A percentile compares a stretch with the other conserved stretches of the same genome.
These are phyloP conservation scores for Xiphophorus couchianus DNA, from an alignment of 2,113 vertebrate species.

Conservation along the genomic window DNA sequence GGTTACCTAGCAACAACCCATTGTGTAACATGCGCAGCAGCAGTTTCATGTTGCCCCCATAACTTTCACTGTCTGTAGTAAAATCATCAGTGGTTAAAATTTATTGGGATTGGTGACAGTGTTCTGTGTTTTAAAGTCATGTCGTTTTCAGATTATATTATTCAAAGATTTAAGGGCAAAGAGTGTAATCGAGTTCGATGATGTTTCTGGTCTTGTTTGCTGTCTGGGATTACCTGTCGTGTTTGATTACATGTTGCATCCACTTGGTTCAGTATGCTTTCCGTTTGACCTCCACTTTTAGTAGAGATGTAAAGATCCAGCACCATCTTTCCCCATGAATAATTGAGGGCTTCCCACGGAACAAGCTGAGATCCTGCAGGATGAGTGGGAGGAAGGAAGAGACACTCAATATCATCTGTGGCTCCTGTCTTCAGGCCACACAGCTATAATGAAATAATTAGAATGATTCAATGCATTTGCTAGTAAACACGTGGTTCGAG, in stretches of 20 bases:
- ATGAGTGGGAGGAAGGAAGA: constrained; percentile 36
- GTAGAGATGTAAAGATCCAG: constrained; percentile 53
- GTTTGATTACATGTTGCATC: constrained; percentile 30
- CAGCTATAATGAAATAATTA: constrained; percentile 35
- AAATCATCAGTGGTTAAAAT: too few relatives aligned
- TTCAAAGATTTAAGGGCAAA: background rate
- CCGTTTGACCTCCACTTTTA: constrained; percentile 61
- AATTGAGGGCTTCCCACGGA: constrained; percentile 63
- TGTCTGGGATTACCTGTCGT: constrained; percentile 1
- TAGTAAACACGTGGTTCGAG: constrained; percentile 8
- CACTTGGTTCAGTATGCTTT: constrained; percentile 29
- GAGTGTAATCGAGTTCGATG: background rate
- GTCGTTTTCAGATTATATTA: background rate
- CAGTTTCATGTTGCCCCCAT: too few relatives aligned
- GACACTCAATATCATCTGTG: constrained; percentile 18
- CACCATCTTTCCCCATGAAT: constrained; percentile 57
- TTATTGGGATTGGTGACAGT: too few relatives aligned
- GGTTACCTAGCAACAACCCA: too few relatives aligned
- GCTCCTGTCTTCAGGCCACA: constrained; percentile 17
- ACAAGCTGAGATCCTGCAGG: constrained; percentile 47
- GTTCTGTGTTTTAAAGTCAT: background rate
- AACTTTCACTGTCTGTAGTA: too few relatives aligned
- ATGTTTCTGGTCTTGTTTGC: constrained; percentile 11
- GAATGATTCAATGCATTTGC: constrained; percentile 28
- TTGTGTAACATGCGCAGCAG: too few relatives aligned